Evolutionary conservation across 2,888 invertebrate genomes (phyloP), one percentile per base, ranked within the genome.

Genomic region (Ecliptopera silaceata): DNA sequence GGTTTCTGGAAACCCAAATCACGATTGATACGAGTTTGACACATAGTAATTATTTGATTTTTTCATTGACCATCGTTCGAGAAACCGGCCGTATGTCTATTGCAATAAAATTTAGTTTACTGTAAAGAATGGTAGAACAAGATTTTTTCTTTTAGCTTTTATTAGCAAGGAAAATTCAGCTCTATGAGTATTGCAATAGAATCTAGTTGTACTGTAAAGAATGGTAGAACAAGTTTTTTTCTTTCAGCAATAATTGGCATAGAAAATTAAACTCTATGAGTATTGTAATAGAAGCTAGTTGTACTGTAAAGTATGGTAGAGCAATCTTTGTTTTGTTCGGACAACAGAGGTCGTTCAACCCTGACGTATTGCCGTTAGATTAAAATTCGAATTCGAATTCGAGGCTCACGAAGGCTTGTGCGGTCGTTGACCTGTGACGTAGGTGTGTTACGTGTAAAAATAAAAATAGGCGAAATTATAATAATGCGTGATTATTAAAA

Each of bases 321-420:
- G 70, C 70, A 69, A 80, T 71, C 63, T 69, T 39, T 57, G 74
- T 72, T 66, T 73, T 69, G 72, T 71, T 82, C 85, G 86, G 84
- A 79, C 85, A 82, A 74, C 71, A 61, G 71, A 77, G 87, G 84
- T 75, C 80, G 70, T 83, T 84, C 77, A 86, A 75, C 86, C 77
- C 70, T 83, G 82, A 80, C 80, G 77, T 61, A 56, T 72, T 74
- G 77, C 82, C 79, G 82, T 84, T 85, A 84, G 82, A 86, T 84
- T 82, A 84, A 85, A 86, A 86, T 86, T 87, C 82, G 83, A 85
- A 86, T 85, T 87, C 80, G 77, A 82, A 75, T 71, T 66, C 66
- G 69, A 70, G 70, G 74, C 62, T 76, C 74, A 31, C 46, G 46
- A 41, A 52, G 50, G 50, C 59, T 59, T 45, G 49, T 53, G 31